These are phyloP conservation scores for Pterocles burchelli DNA, from an alignment of 2,113 vertebrate species.

Conservation along the genomic window DNA sequence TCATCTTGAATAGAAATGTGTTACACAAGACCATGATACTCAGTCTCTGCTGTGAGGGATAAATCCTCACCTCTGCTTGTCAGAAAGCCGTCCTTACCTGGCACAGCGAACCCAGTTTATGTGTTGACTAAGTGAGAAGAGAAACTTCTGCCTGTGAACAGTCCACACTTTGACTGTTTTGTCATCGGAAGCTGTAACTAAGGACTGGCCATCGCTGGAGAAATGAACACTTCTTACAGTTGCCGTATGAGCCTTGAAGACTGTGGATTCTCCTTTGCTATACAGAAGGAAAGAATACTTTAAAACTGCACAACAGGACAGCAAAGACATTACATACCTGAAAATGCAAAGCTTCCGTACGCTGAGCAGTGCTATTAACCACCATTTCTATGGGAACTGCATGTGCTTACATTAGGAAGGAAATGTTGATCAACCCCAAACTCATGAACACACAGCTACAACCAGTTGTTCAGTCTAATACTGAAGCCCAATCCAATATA, in stretches of 20 bases:
- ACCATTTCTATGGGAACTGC: background rate
- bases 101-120: conserved; percentile 99
- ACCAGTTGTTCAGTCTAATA: background rate
- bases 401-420: background rate
- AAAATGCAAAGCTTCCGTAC: background rate
- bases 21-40: background rate
- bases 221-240: conserved; percentile 92
- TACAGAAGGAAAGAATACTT: background rate
- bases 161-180: conserved; percentile 96
- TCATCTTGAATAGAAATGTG: background rate
- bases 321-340: background rate
- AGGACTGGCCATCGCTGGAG: conserved; percentile 88
- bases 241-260: conserved; percentile 90
- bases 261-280: conserved; percentile 91
- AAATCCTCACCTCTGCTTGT: background rate
- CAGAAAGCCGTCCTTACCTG: conserved; percentile 75
- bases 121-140: conserved; percentile 93
- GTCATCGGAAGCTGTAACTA: conserved; percentile 95
- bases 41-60: background rate
- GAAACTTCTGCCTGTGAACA: conserved; percentile 93
- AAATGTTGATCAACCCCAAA: background rate
- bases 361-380: background rate
- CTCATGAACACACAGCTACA: background rate
- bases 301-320: background rate
- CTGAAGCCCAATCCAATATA: background rate